Base-by-base conservation (phyloP, 2,888 invertebrate genomes). In the Mimachlamys varia region DNA sequence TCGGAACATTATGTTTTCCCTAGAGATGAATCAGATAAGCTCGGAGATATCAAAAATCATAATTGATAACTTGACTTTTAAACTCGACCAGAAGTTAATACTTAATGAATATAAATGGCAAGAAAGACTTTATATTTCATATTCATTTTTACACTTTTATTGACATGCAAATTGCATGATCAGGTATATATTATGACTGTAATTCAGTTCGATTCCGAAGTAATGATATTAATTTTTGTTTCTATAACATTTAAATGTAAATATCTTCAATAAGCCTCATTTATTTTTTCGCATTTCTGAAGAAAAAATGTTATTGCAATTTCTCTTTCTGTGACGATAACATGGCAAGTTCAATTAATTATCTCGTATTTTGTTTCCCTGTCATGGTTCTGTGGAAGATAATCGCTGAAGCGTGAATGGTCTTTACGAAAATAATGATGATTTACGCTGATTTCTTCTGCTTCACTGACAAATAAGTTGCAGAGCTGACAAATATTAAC, bases 351-450 rank as follows among this genome's bases (percentile, higher is more conserved):
- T 76, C 76, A 76, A 76, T 76, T 76, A 76, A 76, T 76, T 76
- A 76, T 76, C 76, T 76, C 76, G 22, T 76, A 76, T 76, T 76
- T 76, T 76, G 76, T 76, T 76, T 76, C 76, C 76, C 13, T 76
- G 76, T 76, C 76, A 76, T 76, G 76, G 76, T 76, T 76, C 76
- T 17, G 27, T 76, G 27, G 33, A 33, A 76, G 33, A 76, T 33
- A 76, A 76, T 33, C 76, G 33, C 76, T 76, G 76, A 76, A 33
- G 76, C 33, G 76, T 33, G 76, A 76, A 76, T 76, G 76, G 27
- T 76, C 76, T 76, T 76, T 76, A 76, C 33, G 27, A 76, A n/a
- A 76, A 76, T 76, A 33, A 76, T 76, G 33, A 76, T 76, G 76
- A 76, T 76, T 76, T 76, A 76, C 76, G 76, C 76, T 5, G 76